Base-by-base conservation (phyloP, 92 coral and sea anemone species). In the Palythoa heliodiscus region DNA sequence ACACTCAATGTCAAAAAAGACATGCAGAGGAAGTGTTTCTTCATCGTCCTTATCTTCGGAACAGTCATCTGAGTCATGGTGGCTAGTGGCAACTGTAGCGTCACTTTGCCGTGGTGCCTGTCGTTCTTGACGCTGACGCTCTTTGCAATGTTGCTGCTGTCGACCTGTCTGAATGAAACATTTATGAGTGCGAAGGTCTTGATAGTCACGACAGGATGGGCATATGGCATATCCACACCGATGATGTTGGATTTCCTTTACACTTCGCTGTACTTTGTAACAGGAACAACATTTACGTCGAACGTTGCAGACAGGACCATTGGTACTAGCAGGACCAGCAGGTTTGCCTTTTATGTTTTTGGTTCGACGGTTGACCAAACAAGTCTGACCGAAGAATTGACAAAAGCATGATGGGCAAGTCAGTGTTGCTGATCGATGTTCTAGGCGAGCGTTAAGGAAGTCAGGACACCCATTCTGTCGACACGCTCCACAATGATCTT, bases 151-250 rank as follows among this genome's bases (percentile, higher is more conserved):
- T 29, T 29, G 35, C 35, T 29, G 1, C 35, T 29, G 35, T 29
- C 35, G 35, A 29, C 35, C 35, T 29, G 35, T 29, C 35, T 29
- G 35, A 29, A 29, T 29, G 35, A 29, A 29, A 29, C 35, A 29
- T 8, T 7, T 52, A 13, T 7, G 13, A 52, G 11, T 7, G 11
- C 55, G 55, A 13, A 7, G 55, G 9, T 52, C 55, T 8, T 8
- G 11, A 52, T 7, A 52, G 11, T 52, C 55, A 47, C 74, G 74
- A 25, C 3, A 70, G n/a, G 74, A 70, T 16, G 52, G 74, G 14
- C 74, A 70, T 12, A 0, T 23, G 74, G 50, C 74, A 25, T 70
- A 47, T 11, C 74, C 74, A 70, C 74, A 70, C 74, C 74, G 74
- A 70, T 29, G 74, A 0, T 70, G 43, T 29, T 13, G 74, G 74